Conservation (phyloP, 2,797 vertebrate species). For the Mionectes olivaceus region DNA sequence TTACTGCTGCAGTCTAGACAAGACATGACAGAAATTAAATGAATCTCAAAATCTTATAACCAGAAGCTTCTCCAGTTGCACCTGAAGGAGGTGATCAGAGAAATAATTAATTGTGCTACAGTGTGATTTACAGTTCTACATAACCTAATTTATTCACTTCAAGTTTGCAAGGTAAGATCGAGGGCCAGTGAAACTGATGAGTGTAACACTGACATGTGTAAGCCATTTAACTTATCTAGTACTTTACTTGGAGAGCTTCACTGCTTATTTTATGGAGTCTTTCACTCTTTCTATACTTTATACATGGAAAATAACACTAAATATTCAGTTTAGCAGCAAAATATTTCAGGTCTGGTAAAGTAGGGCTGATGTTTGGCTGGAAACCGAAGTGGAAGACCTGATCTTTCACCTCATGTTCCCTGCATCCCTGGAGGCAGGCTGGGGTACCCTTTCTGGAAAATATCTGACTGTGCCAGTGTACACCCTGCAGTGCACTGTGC, state of each 20-base stretch:
- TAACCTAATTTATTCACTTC: background rate
- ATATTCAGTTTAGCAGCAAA: background rate
- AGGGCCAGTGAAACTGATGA: background rate
- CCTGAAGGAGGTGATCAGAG: background rate
- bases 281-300: background rate
- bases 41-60: background rate
- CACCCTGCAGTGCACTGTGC: background rate
- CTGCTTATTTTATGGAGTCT: background rate
- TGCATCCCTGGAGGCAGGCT: background rate
- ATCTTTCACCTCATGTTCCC: background rate
- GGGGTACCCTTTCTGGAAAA: background rate
- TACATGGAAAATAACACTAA: background rate
- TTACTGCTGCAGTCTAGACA: background rate
- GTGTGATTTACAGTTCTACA: background rate
- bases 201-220: background rate
- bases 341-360: background rate
- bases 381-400: background rate
- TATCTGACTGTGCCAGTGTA: too few species aligned
- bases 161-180: background rate
- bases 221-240: background rate
- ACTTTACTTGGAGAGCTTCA: background rate
- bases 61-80: background rate
- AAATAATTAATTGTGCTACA: background rate
- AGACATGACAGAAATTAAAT: background rate
- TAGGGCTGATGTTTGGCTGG: background rate